Evolutionary conservation across 1,140 invertebrate species (phyloP).

Genomic region (Drosophila leontia): DNA sequence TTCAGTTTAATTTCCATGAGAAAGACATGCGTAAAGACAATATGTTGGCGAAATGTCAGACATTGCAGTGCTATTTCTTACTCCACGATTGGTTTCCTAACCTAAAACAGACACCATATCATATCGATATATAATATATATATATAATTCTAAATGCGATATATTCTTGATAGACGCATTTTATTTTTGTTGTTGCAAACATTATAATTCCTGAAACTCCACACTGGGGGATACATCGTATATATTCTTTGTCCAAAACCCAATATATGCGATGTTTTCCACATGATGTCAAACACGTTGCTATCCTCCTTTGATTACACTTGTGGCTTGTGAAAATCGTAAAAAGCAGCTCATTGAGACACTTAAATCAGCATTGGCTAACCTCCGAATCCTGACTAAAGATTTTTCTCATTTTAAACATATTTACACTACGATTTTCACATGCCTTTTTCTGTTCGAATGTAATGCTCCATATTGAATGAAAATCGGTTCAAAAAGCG

Average conservation of each 20-base stretch:
- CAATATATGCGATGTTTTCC: conserved; percentile 44
- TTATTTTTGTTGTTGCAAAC: neutral
- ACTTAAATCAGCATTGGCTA: conserved; percentile 5
- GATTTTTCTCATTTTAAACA: neutral
- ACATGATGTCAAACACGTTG: conserved; percentile 18
- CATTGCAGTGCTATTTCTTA: conserved; percentile 25
- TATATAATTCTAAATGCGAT: conserved; percentile 9
- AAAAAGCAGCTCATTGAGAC: conserved; percentile 19
- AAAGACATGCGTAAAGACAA: conserved; percentile 35
- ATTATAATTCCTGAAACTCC: conserved; percentile 10
- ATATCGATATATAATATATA: conserved; percentile 13
- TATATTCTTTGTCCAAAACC: conserved; percentile 35
- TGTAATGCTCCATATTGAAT: conserved; percentile 29
- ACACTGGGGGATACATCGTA: conserved; percentile 28
- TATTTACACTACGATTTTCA: conserved; percentile 67
- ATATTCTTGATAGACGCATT: neutral
- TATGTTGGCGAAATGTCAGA: conserved; percentile 24
- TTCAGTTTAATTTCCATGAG: conserved; percentile 6
- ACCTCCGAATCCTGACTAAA: neutral
- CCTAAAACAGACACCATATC: conserved; percentile 19
- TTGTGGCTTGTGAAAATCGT: conserved; percentile 61
- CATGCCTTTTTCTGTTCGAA: conserved; percentile 19
- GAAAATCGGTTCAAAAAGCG: neutral
- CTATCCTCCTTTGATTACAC: conserved; percentile 9
- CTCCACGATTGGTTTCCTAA: conserved; percentile 3